Evolutionary conservation across 2,113 vertebrate species (phyloP).

Genomic region (Sander vitreus): DNA sequence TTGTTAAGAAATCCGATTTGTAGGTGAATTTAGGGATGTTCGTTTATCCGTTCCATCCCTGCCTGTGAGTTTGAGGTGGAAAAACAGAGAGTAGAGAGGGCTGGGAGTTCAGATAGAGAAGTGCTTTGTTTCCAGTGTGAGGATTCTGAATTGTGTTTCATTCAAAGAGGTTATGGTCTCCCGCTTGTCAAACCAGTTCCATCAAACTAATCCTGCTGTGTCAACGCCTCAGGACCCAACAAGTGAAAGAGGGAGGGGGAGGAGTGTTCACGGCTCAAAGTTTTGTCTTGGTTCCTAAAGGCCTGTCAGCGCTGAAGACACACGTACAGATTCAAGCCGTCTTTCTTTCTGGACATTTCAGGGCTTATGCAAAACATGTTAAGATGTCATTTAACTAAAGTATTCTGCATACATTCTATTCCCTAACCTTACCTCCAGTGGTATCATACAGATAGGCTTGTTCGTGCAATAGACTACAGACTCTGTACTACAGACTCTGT

Average conservation of each 20-base stretch:
- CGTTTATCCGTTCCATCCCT: conserved; percentile 9
- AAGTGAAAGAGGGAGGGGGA: conserved; percentile 30
- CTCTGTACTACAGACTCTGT: too few species aligned
- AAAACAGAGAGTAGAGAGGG: conserved; percentile 11
- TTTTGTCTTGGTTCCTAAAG: conserved; percentile 54
- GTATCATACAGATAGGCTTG: not conserved
- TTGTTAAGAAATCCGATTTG: conserved; percentile 7
- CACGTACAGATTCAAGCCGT: conserved; percentile 17
- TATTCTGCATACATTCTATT: not conserved
- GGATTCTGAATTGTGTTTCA: conserved; percentile 54
- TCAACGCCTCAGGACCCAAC: conserved; percentile 59
- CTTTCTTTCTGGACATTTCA: conserved; percentile 41
- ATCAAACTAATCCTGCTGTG: conserved; percentile 70
- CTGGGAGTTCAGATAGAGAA: conserved; percentile 23
- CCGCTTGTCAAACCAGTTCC: conserved; percentile 73
- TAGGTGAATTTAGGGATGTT: conserved; percentile 12
- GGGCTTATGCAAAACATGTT: conserved; percentile 61
- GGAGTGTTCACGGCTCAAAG: conserved; percentile 37
- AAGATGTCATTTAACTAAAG: conserved; percentile 27
- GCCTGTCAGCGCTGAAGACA: conserved; percentile 54
- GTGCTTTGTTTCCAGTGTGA: conserved; percentile 25
- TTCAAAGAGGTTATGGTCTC: conserved; percentile 64
- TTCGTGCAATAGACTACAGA: too few species aligned
- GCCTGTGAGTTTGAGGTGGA: conserved; percentile 19
- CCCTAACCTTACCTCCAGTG: not conserved